These are phyloP conservation scores for Leucoma salicis DNA, from an alignment of 2,888 invertebrate species.

Conservation along the genomic window DNA sequence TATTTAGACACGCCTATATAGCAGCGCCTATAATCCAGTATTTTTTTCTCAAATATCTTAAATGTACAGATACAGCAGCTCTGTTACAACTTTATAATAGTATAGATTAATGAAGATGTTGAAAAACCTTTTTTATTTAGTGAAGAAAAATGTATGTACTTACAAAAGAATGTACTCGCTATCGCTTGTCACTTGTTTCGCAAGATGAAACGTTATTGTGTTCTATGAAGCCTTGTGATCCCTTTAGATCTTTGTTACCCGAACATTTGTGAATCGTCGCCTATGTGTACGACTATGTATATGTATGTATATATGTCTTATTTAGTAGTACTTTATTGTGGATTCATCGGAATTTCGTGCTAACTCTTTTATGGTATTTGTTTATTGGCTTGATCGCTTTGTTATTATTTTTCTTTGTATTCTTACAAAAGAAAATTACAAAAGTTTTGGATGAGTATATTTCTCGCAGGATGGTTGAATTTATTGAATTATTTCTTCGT, in stretches of 20 bases:
- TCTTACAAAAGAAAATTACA: slow-evolving; percentile 15
- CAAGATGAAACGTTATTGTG: slow-evolving; percentile 45
- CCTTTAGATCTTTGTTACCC: slow-evolving; percentile 62
- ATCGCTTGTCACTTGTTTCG: slow-evolving; percentile 21
- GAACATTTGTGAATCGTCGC: slow-evolving; percentile 56
- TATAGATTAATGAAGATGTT: no score
- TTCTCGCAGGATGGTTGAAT: slow-evolving; percentile 17
- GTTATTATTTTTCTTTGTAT: slow-evolving; percentile 25
- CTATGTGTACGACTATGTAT: no score
- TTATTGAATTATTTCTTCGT: slow-evolving; percentile 19
- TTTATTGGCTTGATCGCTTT: slow-evolving; percentile 33
- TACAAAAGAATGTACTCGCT: no score
- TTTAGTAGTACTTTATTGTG: slow-evolving; percentile 62
- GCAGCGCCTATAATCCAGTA: no score
- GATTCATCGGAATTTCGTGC: slow-evolving; percentile 46
- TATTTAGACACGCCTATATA: no score
- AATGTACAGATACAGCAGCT: no score
- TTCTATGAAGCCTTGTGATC: slow-evolving; percentile 52
- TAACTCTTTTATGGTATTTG: slow-evolving; percentile 45
- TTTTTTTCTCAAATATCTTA: no score
- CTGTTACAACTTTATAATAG: no score
- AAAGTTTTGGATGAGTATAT: slow-evolving; percentile 10
- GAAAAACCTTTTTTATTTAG: no score
- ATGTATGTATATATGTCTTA: no score
- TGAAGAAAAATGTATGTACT: no score